Conservation (phyloP, 30 jellyfish, hydroid and myxozoan genomes). For the Pseudorhiza aurosa region DNA sequence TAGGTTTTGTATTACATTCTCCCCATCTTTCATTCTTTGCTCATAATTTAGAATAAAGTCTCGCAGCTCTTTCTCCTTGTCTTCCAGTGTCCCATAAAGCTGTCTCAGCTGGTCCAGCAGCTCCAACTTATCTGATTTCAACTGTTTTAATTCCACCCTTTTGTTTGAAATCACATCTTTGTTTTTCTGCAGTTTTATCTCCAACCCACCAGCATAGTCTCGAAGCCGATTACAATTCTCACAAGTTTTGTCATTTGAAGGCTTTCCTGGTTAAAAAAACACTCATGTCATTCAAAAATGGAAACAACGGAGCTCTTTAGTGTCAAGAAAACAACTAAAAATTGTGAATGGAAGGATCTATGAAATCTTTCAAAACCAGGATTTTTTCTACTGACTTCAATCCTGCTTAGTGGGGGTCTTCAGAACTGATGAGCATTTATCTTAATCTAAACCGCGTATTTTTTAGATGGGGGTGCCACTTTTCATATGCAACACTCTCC, state of each 20-base stretch:
- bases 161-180: constrained; percentile 35
- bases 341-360: too few species aligned
- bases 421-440: too few species aligned
- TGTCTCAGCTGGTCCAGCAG: constrained; percentile 77
- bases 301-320: too few species aligned
- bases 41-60: constrained; percentile 79
- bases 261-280: background rate
- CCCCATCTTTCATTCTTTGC: constrained; percentile 83
- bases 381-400: too few species aligned
- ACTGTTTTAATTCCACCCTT: constrained; percentile 59
- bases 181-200: constrained; percentile 50
- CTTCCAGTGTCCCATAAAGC: constrained; percentile 77
- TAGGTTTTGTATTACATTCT: constrained; percentile 49
- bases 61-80: constrained; percentile 75
- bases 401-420: too few species aligned
- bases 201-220: constrained; percentile 66
- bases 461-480: too few species aligned
- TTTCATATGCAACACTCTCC: too few species aligned
- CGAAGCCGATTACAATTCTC: constrained; percentile 36
- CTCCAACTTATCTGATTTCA: constrained; percentile 73
- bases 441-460: too few species aligned
- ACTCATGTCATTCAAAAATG: too few species aligned
- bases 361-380: too few species aligned
- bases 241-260: constrained; percentile 18
- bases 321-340: too few species aligned